phyloP scores from a whole-genome alignment of 2,888 invertebrate species.

The Meloe dianella region DNA sequence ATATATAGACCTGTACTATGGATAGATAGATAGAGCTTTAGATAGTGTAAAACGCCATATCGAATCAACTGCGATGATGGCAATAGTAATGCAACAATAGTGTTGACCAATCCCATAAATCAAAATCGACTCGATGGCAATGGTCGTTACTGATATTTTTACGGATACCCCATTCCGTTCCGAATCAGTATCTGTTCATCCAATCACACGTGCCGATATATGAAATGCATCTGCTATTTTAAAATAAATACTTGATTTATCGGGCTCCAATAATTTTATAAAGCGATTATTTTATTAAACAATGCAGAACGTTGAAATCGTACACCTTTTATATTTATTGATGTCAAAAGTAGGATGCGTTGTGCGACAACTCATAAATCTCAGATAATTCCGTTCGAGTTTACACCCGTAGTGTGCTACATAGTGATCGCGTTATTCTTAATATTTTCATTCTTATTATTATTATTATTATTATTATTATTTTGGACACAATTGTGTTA shows the following conservation, averaged over 20 bases:
- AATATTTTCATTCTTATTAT: slow-evolving; percentile 19
- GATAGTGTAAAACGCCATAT: slow-evolving; percentile 29
- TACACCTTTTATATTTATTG: slow-evolving; percentile 42
- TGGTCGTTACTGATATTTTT: slow-evolving; percentile 56
- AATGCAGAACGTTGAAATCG: slow-evolving; percentile 41
- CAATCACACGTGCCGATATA: slow-evolving; percentile 56
- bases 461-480: too few relatives aligned
- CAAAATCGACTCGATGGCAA: slow-evolving; percentile 54
- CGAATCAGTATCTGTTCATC: slow-evolving; percentile 55
- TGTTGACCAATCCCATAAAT: slow-evolving; percentile 53
- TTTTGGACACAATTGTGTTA: slow-evolving; percentile 8
- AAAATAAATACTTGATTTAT: slow-evolving; percentile 58
- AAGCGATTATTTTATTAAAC: slow-evolving; percentile 57
- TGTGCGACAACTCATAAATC: slow-evolving; percentile 29
- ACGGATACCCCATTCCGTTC: slow-evolving; percentile 51
- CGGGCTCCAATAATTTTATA: slow-evolving; percentile 54
- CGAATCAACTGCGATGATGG: slow-evolving; percentile 21
- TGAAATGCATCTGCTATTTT: slow-evolving; percentile 57
- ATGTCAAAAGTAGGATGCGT: slow-evolving; percentile 33
- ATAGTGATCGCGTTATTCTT: slow-evolving; percentile 10
- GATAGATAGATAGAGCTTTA: slow-evolving; percentile 23
- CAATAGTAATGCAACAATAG: slow-evolving; percentile 54
- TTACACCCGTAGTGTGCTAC: slow-evolving; percentile 16
- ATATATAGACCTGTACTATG: slow-evolving; percentile 11
- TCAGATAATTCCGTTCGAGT: slow-evolving; percentile 27